Conservation (phyloP, 1,140 invertebrate genomes). For the Drosophila takahashii region DNA sequence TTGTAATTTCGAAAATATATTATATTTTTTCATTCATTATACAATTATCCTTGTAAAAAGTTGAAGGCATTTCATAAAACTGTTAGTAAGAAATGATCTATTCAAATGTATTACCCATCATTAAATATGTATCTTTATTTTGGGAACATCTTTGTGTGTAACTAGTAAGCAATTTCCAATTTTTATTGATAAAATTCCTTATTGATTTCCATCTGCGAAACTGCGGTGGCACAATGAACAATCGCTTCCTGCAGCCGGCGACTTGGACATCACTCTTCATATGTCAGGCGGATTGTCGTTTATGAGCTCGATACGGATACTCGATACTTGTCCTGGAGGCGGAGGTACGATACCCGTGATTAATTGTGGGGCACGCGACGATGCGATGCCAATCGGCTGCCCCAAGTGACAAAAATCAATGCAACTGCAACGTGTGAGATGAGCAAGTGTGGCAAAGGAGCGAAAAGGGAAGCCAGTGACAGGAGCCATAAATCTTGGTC, state of each 20-base stretch:
- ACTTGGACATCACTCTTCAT: constrained; percentile 49
- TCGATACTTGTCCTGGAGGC: constrained; percentile 3
- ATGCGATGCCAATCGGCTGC: constrained; percentile 63
- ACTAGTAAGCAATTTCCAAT: too few relatives aligned
- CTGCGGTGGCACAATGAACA: constrained; percentile 31
- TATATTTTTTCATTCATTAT: too few relatives aligned
- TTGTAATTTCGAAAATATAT: too few relatives aligned
- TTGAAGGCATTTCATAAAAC: too few relatives aligned
- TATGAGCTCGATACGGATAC: constrained; percentile 32
- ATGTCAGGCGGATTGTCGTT: constrained; percentile 52
- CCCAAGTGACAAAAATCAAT: constrained; percentile 77
- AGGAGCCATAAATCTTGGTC: constrained; percentile 62
- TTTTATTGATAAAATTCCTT: background rate
- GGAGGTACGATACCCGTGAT: constrained; percentile 32
- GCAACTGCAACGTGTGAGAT: constrained; percentile 68
- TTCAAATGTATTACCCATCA: background rate
- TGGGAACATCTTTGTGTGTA: background rate
- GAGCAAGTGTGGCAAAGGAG: constrained; percentile 43
- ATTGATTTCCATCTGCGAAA: constrained; percentile 6
- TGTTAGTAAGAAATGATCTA: background rate
- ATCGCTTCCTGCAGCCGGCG: constrained; percentile 36
- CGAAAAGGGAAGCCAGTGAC: constrained; percentile 14
- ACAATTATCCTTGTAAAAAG: too few relatives aligned
- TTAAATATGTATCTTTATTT: background rate
- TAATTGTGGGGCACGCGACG: constrained; percentile 69